Conservation (phyloP, 2,888 invertebrate genomes). For the Dicycla oo region DNA sequence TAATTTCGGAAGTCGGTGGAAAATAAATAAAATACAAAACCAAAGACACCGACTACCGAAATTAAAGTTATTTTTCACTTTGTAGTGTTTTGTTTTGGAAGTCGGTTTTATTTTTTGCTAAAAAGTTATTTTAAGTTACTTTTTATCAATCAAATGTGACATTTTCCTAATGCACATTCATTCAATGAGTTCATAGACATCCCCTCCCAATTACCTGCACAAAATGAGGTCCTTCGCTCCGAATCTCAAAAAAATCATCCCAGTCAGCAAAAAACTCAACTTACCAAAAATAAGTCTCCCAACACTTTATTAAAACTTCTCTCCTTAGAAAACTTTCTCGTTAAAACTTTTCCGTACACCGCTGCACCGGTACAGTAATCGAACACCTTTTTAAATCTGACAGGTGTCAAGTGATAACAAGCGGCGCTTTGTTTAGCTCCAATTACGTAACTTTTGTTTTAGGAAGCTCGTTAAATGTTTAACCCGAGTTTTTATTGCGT, state of each 20-base stretch:
- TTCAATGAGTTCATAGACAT: background rate
- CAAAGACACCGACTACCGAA: too few species aligned
- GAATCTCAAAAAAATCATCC: background rate
- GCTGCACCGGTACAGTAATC: slow-evolving; percentile 41
- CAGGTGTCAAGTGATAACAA: slow-evolving; percentile 65
- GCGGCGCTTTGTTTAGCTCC: slow-evolving; percentile 35
- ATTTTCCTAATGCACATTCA: background rate
- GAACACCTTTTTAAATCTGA: slow-evolving; percentile 59
- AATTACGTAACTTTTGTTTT: slow-evolving; percentile 47
- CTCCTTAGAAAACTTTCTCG: slow-evolving; percentile 39
- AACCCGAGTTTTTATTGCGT: background rate
- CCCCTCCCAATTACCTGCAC: background rate
- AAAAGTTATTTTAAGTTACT: background rate
- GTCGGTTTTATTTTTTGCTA: too few species aligned
- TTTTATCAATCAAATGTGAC: background rate
- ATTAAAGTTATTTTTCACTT: too few species aligned
- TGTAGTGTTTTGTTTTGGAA: too few species aligned
- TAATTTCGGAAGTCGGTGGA: too few species aligned
- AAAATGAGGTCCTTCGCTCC: background rate
- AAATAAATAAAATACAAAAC: too few species aligned
- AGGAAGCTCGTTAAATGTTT: slow-evolving; percentile 24
- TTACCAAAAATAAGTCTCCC: slow-evolving; percentile 21
- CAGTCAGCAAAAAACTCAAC: background rate
- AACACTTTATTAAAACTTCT: slow-evolving; percentile 56
- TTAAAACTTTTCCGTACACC: slow-evolving; percentile 33